Base-by-base conservation (phyloP, 2,888 invertebrate genomes). In the Gastrophysa polygoni region DNA sequence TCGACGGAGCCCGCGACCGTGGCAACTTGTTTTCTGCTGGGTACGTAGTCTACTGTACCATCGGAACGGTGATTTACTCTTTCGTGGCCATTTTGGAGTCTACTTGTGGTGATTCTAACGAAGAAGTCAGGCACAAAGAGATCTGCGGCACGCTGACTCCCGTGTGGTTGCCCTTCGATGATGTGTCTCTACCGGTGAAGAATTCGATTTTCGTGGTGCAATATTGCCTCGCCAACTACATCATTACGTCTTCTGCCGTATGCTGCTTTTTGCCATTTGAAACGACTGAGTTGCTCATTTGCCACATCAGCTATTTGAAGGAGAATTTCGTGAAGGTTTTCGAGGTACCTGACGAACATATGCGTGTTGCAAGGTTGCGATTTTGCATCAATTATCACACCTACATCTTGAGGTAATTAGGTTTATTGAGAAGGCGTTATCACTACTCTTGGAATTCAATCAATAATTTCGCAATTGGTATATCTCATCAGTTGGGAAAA, bases 301-400 rank as follows among this genome's bases (percentile, higher is more conserved):
- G 56, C 34, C 64, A 65, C 17, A 58, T 62, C 2, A 55, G 46
- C 2, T 57, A 46, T 24, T 49, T 68, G 16, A 63, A 67, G 14
- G 54, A 56, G 16, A 38, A 57, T n/a, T 32, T 67, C 7, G 18
- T 18, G 10, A 46, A 54, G n/a, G 52, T 61, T 38, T 65, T 66
- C 17, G 51, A 66, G 11, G 28, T 21, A 8, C 51, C 51, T 14
- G 24, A 54, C 44, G 47, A 61, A 11, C 38, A 44, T 11, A 43
- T 51, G 0, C 32, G 47, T n/a, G 59, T 46, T 11, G 34, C 24
- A 14, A 29, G 56, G 14, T 43, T 68, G 8, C 28, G 51, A 8
- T 51, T 55, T 43, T 68, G 68, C 21, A 29, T 65, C 7, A 48
- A 44, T 20, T 68, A 67, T 48, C 68, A 68, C 21, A 61, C 52